Base-by-base conservation (phyloP, 2,888 invertebrate genomes). In the Thymelicus sylvestris region DNA sequence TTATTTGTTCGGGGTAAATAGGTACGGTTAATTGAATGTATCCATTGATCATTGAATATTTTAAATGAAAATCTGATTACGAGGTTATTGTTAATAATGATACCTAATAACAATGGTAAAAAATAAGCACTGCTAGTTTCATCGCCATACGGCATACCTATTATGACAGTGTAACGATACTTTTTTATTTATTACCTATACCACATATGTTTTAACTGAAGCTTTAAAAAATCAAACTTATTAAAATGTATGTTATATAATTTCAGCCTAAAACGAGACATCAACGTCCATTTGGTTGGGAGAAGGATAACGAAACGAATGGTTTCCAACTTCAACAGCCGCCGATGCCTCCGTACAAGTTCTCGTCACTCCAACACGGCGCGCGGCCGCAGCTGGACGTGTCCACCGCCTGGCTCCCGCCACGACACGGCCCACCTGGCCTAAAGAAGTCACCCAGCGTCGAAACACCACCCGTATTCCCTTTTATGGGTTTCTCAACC, bases 221-320 rank as follows among this genome's bases (percentile, higher is more conserved):
- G 4, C 10, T 12, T 12, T 12, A 44, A 44, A 44, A 44, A 10
- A 4, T 31, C 7, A 13, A 6, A 0, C n/a, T 41, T 63, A 39
- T 52, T 52, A 50, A 19, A 38, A 12, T 55, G 38, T 41, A 24
- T 57, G 13, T 39, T 24, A 38, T 48, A 60, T 44, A 8, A 50
- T 94, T 94, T 74, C 90, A 96, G 96, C 96, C 96, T 47, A 96
- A 96, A 93, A 96, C 96, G 52, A 95, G 95, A 78, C 96, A 96
- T 81, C 96, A 96, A 84, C 94, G 96, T 77, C 96, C 96, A 7
- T 96, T 95, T 81, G 96, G 96, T 39, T 96, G 96, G 96, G 96
- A 96, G 79, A 95, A 95, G 77, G 91, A 94, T 77, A 82, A 81
- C 72, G 91, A 91, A 66, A 76, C 82, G 38, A 88, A 85, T 72